Base-by-base conservation (phyloP, 2,113 vertebrate genomes). In the Gymnarchus niloticus region DNA sequence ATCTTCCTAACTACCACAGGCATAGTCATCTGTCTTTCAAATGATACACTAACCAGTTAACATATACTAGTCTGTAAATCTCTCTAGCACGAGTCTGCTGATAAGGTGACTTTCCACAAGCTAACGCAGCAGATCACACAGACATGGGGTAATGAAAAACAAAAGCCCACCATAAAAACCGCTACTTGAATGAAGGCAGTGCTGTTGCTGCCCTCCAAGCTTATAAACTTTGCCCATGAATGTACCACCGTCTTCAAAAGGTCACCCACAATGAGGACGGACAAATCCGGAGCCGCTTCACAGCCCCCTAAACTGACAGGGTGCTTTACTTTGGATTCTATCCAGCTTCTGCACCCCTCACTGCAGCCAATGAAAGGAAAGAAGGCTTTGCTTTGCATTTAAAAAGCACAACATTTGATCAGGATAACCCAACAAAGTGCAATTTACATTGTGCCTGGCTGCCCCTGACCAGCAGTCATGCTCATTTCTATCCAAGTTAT, bases 211-310 rank as follows among this genome's bases (percentile, higher is more conserved):
- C n/a, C n/a, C n/a, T n/a, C n/a, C n/a, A n/a, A n/a, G n/a, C n/a
- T n/a, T n/a, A n/a, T n/a, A n/a, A 73, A 87, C 90, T 84, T 90
- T 86, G 86, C 93, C 92, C 92, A 92, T 92, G 88, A 89, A 93
- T 86, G 91, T 90, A 88, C 91, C 87, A 87, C 89, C 85, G 87
- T 91, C 92, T 90, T 88, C 87, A 89, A 93, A 92, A 93, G 94
- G 93, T 94, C 92, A 93, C 91, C 90, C 91, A 92, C 90, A 83
- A 87, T 61, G 89, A 90, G 90, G 89, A 90, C 91, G 85, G 88
- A 93, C 91, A 93, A 91, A 92, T 93, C 91, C 93, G 92, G 88
- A 89, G 86, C 89, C 92, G 92, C 93, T 92, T 91, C 87, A 86
- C 87, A 88, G 85, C 88, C 83, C 84, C 83, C 88, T 85, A 87